A percentile compares a stretch with the other conserved stretches of the same genome.
These are phyloP conservation scores for Eudemis profundana DNA, from an alignment of 2,888 invertebrate genomes.

Conservation along the genomic window DNA sequence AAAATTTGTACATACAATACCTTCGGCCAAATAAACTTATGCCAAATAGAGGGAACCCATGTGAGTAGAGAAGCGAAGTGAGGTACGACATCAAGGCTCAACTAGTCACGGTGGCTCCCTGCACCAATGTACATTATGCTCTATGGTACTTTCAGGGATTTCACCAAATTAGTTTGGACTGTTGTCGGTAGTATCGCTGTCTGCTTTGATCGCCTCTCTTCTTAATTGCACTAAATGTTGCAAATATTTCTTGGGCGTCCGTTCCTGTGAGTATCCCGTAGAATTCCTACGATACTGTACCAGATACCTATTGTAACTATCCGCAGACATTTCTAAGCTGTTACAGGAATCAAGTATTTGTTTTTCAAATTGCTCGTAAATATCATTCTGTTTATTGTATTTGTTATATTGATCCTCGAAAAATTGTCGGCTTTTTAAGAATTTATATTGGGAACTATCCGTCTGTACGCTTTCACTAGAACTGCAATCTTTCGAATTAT, in stretches of 20 bases:
- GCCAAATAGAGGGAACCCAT: no score
- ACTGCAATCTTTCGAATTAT: conserved; percentile 50
- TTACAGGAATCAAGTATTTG: conserved; percentile 69
- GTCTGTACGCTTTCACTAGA: conserved; percentile 53
- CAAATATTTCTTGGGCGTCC: conserved; percentile 84
- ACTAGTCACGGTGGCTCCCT: no score
- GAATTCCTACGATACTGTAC: conserved; percentile 50
- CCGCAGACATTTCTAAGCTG: conserved; percentile 63
- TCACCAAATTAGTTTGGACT: conserved; percentile 47
- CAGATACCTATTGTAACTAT: conserved; percentile 68
- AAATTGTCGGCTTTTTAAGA: conserved; percentile 51
- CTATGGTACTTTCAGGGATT: no score
- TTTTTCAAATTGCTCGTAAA: conserved; percentile 60
- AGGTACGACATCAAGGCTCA: no score
- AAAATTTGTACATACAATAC: no score
- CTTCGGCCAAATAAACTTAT: no score
- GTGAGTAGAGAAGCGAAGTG: no score
- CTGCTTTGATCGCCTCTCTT: conserved; percentile 81
- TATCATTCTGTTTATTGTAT: conserved; percentile 45
- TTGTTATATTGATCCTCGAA: conserved; percentile 54
- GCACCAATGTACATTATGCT: no score
- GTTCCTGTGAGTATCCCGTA: conserved; percentile 43
- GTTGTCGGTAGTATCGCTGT: conserved; percentile 70
- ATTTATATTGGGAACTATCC: conserved; percentile 49
- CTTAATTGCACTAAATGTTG: conserved; percentile 85